Evolutionary conservation across 2,888 invertebrate genomes (phyloP).

Genomic region (Dioctria linearis): DNA sequence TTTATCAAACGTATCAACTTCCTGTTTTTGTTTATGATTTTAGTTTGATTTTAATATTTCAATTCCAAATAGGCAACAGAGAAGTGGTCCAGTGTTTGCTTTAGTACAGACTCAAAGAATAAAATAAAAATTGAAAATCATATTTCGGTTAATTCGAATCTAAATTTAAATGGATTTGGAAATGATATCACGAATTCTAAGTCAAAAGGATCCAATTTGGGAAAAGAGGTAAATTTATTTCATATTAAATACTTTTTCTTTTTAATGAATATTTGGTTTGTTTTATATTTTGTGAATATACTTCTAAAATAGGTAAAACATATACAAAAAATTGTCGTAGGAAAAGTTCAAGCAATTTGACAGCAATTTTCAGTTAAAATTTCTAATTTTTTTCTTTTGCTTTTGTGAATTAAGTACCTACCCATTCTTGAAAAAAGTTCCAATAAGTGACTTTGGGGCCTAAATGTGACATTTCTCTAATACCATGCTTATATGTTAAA

Average conservation of each 20-base stretch:
- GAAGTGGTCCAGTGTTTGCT: slow-evolving; percentile 65
- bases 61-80: slow-evolving; percentile 61
- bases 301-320: too few relatives aligned
- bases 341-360: too few relatives aligned
- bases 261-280: not conserved
- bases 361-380: too few relatives aligned
- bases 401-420: too few relatives aligned
- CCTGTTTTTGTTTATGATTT: not conserved
- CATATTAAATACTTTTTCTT: not conserved
- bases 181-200: slow-evolving; percentile 59
- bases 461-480: too few relatives aligned
- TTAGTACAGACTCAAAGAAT: slow-evolving; percentile 64
- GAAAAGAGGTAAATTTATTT: slow-evolving; percentile 62
- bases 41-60: not conserved
- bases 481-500: too few relatives aligned
- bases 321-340: too few relatives aligned
- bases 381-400: too few relatives aligned
- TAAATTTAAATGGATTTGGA: slow-evolving; percentile 64
- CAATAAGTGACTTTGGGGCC: too few relatives aligned
- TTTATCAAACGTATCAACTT: not conserved
- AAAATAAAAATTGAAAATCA: slow-evolving; percentile 65
- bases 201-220: slow-evolving; percentile 61
- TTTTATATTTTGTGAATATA: not conserved
- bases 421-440: too few relatives aligned
- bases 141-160: slow-evolving; percentile 63